Evolutionary conservation across 2,113 vertebrate species (phyloP), one percentile per base, ranked within the genome.

Genomic region (Arvicanthis niloticus): DNA sequence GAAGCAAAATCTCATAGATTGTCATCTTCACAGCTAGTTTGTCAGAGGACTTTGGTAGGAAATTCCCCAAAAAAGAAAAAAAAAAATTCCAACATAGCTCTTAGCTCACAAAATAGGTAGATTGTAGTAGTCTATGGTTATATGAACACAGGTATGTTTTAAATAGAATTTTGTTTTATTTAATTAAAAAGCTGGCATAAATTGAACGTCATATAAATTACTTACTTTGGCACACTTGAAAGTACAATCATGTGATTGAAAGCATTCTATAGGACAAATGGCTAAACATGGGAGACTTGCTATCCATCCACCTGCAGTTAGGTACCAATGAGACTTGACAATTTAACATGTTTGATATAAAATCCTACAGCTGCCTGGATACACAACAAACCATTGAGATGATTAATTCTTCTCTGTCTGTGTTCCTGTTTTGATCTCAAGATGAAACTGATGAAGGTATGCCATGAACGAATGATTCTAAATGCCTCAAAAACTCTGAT

Each of bases 11-110:
- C 92, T 19, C 9, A 19, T 2, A 37, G 42, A 53, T 90, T 5
- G 91, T 26, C 37, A 65, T 19, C 21, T 81, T 80, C 53, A 70
- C 29, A 73, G 56, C 26, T n/a, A 60, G 58, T 78, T 22, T 96
- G 72, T 91, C 53, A 97, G 97, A 96, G 7, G 10, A 53, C 68
- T 88, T 91, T 87, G 24, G 58, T 93, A 72, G 75, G 53, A 62
- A 93, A 65, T 80, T 26, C 26, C 60, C 19, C 42, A 93, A 67
- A 68, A 4, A 89, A 56, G 6, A 58, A 5, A 34, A 75, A 88
- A 80, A 5, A 87, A 45, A 77, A 89, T 84, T 88, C 48, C 92
- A 91, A 89, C 3, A 65, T 1, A 68, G 12, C 8, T 78, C n/a
- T 62, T 67, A 15, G 85, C 24, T 88, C 60, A 70, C 0, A 65